A percentile compares a stretch with the other conserved stretches of the same genome.
Conservation (phyloP, 2,888 invertebrate species). For the Noctuana brunneofusca region DNA sequence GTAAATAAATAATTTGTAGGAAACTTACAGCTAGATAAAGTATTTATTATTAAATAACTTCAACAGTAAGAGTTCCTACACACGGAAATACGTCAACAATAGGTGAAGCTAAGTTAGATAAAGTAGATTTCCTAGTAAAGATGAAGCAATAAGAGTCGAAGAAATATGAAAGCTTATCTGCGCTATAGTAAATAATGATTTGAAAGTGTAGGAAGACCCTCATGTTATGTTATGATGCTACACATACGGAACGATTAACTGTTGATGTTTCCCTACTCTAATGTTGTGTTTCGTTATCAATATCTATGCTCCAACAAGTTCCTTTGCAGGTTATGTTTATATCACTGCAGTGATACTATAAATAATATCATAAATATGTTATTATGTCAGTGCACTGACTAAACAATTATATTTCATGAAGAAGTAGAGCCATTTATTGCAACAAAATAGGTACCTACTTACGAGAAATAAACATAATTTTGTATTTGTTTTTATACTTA, state of each 20-base stretch:
- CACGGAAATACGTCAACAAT: neutral
- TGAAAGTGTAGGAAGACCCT: conserved; percentile 5
- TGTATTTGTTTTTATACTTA: too few relatives aligned
- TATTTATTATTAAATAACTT: neutral
- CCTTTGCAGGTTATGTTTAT: conserved; percentile 1
- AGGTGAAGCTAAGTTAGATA: neutral
- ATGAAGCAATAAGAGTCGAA: neutral
- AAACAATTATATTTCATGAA: too few relatives aligned
- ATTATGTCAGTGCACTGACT: too few relatives aligned
- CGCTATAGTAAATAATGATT: neutral
- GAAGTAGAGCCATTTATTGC: too few relatives aligned
- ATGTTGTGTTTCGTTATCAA: conserved; percentile 18
- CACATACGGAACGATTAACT: neutral
- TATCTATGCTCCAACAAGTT: conserved; percentile 9
- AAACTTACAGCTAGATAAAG: neutral
- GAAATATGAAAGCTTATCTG: conserved; percentile 9
- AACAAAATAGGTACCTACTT: too few relatives aligned
- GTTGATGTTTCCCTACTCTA: conserved; percentile 6
- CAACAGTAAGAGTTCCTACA: neutral
- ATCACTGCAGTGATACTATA: too few relatives aligned
- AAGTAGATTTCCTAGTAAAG: neutral
- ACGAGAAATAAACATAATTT: too few relatives aligned
- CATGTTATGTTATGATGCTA: neutral
- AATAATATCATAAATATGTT: too few relatives aligned
- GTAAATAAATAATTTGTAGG: conserved; percentile 71